Base-by-base conservation (phyloP, 2,797 vertebrate genomes). In the Urocyon cinereoargenteus region DNA sequence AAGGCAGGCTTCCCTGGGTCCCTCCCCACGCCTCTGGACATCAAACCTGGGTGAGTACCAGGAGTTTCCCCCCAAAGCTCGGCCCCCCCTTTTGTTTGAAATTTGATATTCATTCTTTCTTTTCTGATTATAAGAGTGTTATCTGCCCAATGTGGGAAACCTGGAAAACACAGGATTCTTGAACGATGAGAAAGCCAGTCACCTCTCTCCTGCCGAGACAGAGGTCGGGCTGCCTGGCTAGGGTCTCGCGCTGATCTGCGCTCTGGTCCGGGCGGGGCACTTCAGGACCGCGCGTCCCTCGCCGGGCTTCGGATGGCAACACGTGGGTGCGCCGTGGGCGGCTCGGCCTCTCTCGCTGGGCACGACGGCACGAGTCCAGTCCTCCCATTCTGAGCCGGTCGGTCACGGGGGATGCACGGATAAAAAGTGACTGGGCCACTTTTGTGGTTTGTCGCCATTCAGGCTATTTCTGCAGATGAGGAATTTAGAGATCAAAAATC, bases 1-100 rank as follows among this genome's bases (percentile, higher is more conserved):
- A 99, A 99, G 98, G 98, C 98, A 0, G 99, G 99, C 62, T 99
- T 99, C 97, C 98, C 97, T 94, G 99, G 99, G 97, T 98, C 99
- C 34, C 98, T 99, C 70, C 99, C 99, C 10, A 97, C 98, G 64
- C 99, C 99, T 96, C 99, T 90, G 92, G 68, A 94, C 57, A 78
- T 97, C 96, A 92, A 72, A 66, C 96, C 96, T 14, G 93, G 96
- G 96, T 98, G 64, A 98, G 96, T 95, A 28, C 53, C 45, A 77
- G 34, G 62, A 55, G 62, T 34, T 53, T 61, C 81, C 53, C 61
- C 31, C 15, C 40, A 68, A 70, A 40, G 18, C 70, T 12, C 73
- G 59, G 6, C 19, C 0, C 13, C 16, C 0, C 12, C 16, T 73
- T 59, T 19, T 45, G 4, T 53, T 68, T n/a, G 68, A 61, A 66